A percentile compares a stretch with the other conserved stretches of the same genome.
Evolutionary conservation across 1,140 invertebrate genomes (phyloP).

Genomic region (Danaus plexippus): DNA sequence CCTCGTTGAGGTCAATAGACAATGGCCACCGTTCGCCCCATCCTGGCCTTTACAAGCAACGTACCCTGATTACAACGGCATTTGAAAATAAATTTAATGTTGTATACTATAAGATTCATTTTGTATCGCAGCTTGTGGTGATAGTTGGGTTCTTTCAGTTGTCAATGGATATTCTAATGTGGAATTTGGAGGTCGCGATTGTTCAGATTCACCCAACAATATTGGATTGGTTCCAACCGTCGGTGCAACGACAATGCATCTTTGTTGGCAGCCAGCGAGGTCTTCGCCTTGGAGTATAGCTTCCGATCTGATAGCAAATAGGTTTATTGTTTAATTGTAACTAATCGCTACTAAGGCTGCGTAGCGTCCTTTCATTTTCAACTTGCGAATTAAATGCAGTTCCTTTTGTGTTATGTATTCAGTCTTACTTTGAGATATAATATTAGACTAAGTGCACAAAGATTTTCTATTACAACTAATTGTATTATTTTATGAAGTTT

Average conservation of each 20-base stretch:
- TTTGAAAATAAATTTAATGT: slow-evolving; percentile 6
- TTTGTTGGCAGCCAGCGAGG: slow-evolving; percentile 56
- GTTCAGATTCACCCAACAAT: slow-evolving; percentile 48
- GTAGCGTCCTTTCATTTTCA: slow-evolving; percentile 22
- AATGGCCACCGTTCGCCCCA: slow-evolving; percentile 48
- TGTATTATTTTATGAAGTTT: no score
- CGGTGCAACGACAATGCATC: slow-evolving; percentile 55
- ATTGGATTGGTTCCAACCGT: slow-evolving; percentile 63
- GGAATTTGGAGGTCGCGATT: slow-evolving; percentile 62
- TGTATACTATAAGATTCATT: slow-evolving; percentile 10
- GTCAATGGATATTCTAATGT: slow-evolving; percentile 49
- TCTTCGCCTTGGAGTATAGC: slow-evolving; percentile 48
- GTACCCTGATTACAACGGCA: slow-evolving; percentile 12
- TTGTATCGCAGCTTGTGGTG: background rate
- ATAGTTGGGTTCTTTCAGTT: slow-evolving; percentile 16
- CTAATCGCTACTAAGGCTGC: slow-evolving; percentile 38
- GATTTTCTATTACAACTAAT: no score
- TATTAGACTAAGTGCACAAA: no score
- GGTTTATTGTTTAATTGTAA: slow-evolving; percentile 46
- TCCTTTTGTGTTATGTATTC: no score
- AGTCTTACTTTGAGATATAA: no score
- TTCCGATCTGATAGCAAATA: slow-evolving; percentile 52
- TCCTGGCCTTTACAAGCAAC: slow-evolving; percentile 46
- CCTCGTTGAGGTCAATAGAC: slow-evolving; percentile 56
- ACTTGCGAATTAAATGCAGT: no score